Evolutionary conservation across 1,140 invertebrate genomes (phyloP), one percentile per base, ranked within the genome.

Genomic region (Ericerus pela): DNA sequence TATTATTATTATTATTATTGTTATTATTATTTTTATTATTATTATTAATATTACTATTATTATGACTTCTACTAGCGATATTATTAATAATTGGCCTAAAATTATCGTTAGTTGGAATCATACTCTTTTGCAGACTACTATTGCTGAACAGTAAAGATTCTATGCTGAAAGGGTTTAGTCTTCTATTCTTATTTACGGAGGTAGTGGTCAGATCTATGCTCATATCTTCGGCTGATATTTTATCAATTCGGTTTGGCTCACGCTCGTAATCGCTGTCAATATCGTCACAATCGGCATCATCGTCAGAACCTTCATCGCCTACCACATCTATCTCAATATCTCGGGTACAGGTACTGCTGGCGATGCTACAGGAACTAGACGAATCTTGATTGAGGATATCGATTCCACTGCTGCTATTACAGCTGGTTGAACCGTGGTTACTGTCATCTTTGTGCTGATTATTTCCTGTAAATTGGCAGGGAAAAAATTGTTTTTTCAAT

Each of bases 111-210:
- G 5, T 8, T 4, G 41, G 41, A 24, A 47, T 47, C 41, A 47
- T 47, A 47, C 41, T 47, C 20, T 24, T 24, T 18, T 24, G 22
- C 20, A 47, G 33, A 11, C 56, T 37, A 58, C 58, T 62, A 61
- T 62, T 83, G 63, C 77, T 75, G 12, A 75, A 76, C 63, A 87
- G 74, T 58, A 87, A 69, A 43, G 83, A 86, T 66, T 88, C 85
- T 75, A 88, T 88, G 72, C 84, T 86, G 73, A 88, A 88, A 20
- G 85, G 85, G 71, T 87, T 84, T 43, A 76, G 72, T 59, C 77
- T 70, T 64, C 77, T 75, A 58, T 74, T 76, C 60, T 76, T 72
- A 54, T 74, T 75, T 16, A 73, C 69, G 1, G 70, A 72, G 14
- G 57, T 37, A 6, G 58, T 56, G 41, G 58, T 55, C 28, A 72